Conservation (phyloP, 2,113 vertebrate species). For the Butorides virescens region DNA sequence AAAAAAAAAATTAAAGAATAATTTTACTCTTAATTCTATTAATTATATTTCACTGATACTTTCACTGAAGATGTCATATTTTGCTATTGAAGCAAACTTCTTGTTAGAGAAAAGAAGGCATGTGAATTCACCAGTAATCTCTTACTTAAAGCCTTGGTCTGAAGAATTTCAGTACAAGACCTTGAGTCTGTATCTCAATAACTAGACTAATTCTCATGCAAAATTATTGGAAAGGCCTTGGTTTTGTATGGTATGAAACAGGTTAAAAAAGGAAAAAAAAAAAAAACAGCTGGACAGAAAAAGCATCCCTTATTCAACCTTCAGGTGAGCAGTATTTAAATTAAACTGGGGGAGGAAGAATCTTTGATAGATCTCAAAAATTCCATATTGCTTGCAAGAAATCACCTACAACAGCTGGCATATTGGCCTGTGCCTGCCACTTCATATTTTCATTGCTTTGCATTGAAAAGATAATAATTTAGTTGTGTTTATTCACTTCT, state of each 20-base stretch:
- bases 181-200: neutral
- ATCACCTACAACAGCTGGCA: accelerated
- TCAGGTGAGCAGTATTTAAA: neutral
- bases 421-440: neutral
- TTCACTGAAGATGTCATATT: neutral
- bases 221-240: neutral
- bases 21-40: neutral
- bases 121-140: neutral
- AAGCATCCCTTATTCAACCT: neutral
- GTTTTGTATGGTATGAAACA: neutral
- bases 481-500: neutral
- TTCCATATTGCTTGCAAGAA: neutral
- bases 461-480: neutral
- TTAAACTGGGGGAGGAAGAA: accelerated
- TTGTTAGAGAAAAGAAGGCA: neutral
- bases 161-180: neutral
- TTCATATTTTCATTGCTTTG: neutral
- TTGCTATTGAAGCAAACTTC: neutral
- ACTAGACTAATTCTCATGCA: neutral
- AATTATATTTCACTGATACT: neutral
- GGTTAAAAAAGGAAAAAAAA: neutral
- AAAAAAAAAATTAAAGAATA: neutral
- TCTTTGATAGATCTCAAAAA: neutral
- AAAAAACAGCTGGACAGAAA: neutral
- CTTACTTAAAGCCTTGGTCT: neutral